phyloP scores from a whole-genome alignment of 2,888 invertebrate genomes.

The Schrankia costaestrigalis region DNA sequence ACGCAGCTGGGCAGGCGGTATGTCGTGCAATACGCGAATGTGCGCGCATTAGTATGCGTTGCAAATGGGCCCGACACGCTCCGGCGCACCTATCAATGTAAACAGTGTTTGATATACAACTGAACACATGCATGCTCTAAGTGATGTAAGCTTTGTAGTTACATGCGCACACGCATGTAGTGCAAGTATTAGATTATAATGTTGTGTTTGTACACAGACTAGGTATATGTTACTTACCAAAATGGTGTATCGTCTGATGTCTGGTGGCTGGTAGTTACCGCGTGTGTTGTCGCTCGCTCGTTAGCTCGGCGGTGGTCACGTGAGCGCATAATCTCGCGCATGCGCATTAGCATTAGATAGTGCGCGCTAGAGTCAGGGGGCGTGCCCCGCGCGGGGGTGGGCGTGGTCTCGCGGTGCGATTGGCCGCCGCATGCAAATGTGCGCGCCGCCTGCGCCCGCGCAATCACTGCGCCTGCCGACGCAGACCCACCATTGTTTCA shows the following conservation, averaged over 20 bases:
- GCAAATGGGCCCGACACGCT: slow-evolving; percentile 13
- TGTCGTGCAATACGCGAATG: slow-evolving; percentile 10
- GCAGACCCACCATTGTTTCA: slow-evolving; percentile 54
- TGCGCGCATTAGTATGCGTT: slow-evolving; percentile 23
- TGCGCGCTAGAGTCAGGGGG: slow-evolving; percentile 13
- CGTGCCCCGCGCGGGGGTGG: slow-evolving; percentile 26
- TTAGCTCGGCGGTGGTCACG: no score
- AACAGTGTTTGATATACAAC: slow-evolving; percentile 4
- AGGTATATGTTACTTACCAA: no score
- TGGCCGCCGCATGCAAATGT: slow-evolving; percentile 71
- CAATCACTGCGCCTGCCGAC: slow-evolving; percentile 46
- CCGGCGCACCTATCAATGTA: slow-evolving; percentile 22
- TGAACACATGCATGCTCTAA: no score
- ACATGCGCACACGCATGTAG: no score
- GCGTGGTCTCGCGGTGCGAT: slow-evolving; percentile 49
- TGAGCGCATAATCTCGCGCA: no score
- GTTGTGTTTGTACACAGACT: no score
- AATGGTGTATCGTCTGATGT: no score
- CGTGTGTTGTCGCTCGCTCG: no score
- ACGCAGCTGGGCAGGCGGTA: no score
- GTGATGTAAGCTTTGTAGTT: no score
- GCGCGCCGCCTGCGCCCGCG: slow-evolving; percentile 58
- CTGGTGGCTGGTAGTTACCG: no score
- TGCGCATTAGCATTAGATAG: slow-evolving; percentile 30
- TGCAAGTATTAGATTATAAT: no score